Evolutionary conservation across 92 coral and sea anemone species (phyloP).

Genomic region (Zoanthus gigantus): DNA sequence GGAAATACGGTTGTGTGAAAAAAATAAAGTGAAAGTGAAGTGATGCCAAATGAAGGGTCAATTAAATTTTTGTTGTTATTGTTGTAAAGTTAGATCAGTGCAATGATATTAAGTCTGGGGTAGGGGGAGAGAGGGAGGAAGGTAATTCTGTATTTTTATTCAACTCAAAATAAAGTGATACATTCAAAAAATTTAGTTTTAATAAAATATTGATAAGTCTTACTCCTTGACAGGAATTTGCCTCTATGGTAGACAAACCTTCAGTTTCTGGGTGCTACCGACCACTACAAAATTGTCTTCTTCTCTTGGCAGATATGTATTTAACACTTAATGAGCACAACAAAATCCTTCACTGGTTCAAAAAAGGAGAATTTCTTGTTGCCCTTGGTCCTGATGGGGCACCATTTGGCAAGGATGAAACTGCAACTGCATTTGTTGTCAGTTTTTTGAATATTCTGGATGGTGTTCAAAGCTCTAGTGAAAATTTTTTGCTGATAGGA

Average conservation of each 20-base stretch:
- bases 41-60: too few relatives aligned
- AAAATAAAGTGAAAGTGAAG: too few relatives aligned
- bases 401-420: slow-evolving; percentile 17
- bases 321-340: slow-evolving; percentile 26
- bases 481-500: background rate
- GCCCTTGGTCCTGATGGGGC: background rate
- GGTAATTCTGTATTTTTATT: too few relatives aligned
- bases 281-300: slow-evolving; percentile 44
- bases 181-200: too few relatives aligned
- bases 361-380: background rate
- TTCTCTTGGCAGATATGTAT: slow-evolving; percentile 53
- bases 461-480: background rate
- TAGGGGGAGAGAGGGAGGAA: too few relatives aligned
- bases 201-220: too few relatives aligned
- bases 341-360: slow-evolving; percentile 28
- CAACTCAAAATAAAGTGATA: too few relatives aligned
- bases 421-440: slow-evolving; percentile 3
- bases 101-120: too few relatives aligned
- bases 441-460: slow-evolving; percentile 3
- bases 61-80: too few relatives aligned
- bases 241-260: too few relatives aligned
- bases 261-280: background rate
- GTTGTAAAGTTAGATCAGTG: too few relatives aligned
- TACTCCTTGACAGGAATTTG: background rate
- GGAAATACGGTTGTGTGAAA: too few relatives aligned